Base-by-base conservation (phyloP, 2,888 invertebrate species). In the Lomographa bimaculata region DNA sequence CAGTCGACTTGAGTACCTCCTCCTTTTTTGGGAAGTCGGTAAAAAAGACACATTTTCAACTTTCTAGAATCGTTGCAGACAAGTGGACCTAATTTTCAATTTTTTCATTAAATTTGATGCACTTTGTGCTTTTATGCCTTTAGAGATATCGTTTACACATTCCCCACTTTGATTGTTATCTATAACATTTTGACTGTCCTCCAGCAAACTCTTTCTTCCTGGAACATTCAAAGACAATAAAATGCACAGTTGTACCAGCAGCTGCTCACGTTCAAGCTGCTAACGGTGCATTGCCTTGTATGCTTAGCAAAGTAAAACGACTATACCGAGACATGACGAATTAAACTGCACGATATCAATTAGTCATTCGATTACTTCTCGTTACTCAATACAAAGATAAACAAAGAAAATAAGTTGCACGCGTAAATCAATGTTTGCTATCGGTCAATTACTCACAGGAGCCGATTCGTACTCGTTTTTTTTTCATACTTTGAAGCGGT, bases 281-380 rank as follows among this genome's bases (percentile, higher is more conserved):
- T 46, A 46, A 46, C 46, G 46, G 46, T 46, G 50, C 47, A 32
- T 49, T 46, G 16, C 18, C 44, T 54, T 61, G 56, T 58, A 54
- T 54, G 57, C 33, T 26, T 18, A 16, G 36, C 47, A 52, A 63
- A 51, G 49, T 51, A 63, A 62, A 57, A 54, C 60, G 58, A 56
- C 24, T 50, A 42, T 43, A 50, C 58, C 46, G 54, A 57, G 48
- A 56, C 64, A 65, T 69, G 75, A 72, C 63, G 69, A 60, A 73
- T 70, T 58, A 64, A 64, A 58, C 53, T 49, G 63, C 62, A 68
- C 60, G 56, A 64, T 65, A 66, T 59, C 72, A 77, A 79, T 81
- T 75, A 79, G 71, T 79, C 78, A 76, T 66, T 57, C 58, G 68
- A 74, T 78, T 75, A 73, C 67, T 78, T 76, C 76, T 79, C 70